Base-by-base conservation (phyloP, 2,113 vertebrate genomes). In the Prionailurus viverrinus region DNA sequence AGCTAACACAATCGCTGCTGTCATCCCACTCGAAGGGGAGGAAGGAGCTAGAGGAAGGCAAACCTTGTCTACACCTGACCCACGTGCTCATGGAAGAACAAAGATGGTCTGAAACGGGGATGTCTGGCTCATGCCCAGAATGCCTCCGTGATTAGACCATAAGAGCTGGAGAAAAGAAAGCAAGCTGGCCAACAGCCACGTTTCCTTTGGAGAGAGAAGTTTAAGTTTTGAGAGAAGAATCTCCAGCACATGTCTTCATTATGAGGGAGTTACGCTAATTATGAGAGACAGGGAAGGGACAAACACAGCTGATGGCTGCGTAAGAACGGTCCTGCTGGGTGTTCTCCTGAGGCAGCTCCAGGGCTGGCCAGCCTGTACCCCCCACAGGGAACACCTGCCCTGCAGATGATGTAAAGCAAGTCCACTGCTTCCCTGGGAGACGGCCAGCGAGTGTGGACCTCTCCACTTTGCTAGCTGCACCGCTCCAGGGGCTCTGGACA, bases 131-230 rank as follows among this genome's bases (percentile, higher is more conserved):
- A 3, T 7, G 29, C 41, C 89, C 85, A 89, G 74, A 71, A 81
- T 1, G 33, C 25, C 27, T 73, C 51, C 73, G 29, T 73, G 45
- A 51, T 78, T 61, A 78, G 71, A 89, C n/a, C 53, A 41, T 16
- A 82, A 68, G n/a, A 58, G 5, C 29, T 13, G 5, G 3, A 13
- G 83, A 55, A 81, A 94, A 83, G 53, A 81, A 95, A 86, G 36
- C 36, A 65, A 78, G 36, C 45, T 96, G 79, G 90, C 79, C 66
- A 80, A 7, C 7, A 3, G 45, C 86, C 92, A 96, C 45, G 36
- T 68, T 55, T 82, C 88, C 82, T 79, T 63, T 14, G 23, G 90
- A 29, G 63, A 93, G 79, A 1, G 39, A 71, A 95, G 88, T 95
- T 83, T 41, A 79, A 92, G 69, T 68, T 92, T 36, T 61, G n/a